Conservation (phyloP, 2,797 vertebrate species). For the Distichodus sexfasciatus region DNA sequence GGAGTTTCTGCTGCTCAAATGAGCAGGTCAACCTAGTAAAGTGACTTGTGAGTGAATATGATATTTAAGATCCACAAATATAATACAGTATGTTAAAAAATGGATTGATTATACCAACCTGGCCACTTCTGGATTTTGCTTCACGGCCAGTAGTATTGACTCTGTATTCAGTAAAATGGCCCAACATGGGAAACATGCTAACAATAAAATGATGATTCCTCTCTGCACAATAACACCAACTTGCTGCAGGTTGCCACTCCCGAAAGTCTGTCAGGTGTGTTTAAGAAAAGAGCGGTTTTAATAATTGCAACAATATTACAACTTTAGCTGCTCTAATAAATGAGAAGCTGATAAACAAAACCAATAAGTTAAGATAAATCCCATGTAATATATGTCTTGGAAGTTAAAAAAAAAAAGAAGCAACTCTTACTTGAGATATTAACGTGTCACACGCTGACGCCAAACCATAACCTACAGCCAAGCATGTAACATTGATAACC, state of each 20-base stretch:
- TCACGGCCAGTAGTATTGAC: conserved; percentile 74
- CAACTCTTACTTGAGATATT: conserved; percentile 68
- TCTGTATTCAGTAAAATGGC: conserved; percentile 87
- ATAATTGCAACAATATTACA: too few relatives aligned
- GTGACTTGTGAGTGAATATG: too few relatives aligned
- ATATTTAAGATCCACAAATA: too few relatives aligned
- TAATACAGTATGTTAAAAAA: too few relatives aligned
- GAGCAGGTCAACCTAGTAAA: too few relatives aligned
- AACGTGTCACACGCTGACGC: conserved; percentile 82
- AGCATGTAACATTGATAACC: conserved; percentile 83
- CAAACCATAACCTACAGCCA: conserved; percentile 81
- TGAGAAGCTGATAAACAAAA: too few relatives aligned
- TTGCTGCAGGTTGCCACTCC: conserved; percentile 75
- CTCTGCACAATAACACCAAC: conserved; percentile 85
- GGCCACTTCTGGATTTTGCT: conserved; percentile 79
- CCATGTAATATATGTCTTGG: too few relatives aligned
- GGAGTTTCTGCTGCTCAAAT: too few relatives aligned
- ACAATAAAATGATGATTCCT: conserved; percentile 75
- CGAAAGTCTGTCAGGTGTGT: conserved; percentile 77
- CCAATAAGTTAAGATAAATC: too few relatives aligned
- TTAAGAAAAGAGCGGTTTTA: neutral
- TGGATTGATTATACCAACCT: conserved; percentile 70
- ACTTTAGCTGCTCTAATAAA: too few relatives aligned
- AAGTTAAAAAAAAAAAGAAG: neutral
- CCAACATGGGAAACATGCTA: conserved; percentile 90